Evolutionary conservation across 2,797 vertebrate species (phyloP), one percentile per base, ranked within the genome.

Genomic region (Clarias pachynema): DNA sequence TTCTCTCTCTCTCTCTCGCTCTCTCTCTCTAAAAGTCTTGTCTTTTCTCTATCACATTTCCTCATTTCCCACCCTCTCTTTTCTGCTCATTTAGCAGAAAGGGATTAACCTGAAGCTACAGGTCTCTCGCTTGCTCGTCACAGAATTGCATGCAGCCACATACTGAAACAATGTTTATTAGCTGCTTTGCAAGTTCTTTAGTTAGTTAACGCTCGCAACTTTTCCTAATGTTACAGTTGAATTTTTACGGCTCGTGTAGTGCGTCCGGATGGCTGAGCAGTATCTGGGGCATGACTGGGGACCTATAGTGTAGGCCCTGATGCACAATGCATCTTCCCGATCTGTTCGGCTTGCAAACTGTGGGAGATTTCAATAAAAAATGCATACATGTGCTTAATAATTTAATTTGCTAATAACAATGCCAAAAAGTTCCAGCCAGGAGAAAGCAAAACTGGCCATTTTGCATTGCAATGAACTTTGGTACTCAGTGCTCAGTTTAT

Each of bases 11-110:
- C 79, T 22, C 77, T 15, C 65, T 24, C 31, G 2, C 44, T 14
- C 49, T 53, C 34, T 16, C 31, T 84, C 40, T 70, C 53, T 78
- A 78, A 78, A 75, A 84, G 80, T 53, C 79, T 69, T 60, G 53
- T 86, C 79, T 81, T 75, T 88, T 72, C 69, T 70, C 81, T 68
- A 63, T 68, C 86, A 85, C 83, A 83, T 90, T 87, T 81, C 60
- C 85, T 88, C 88, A 90, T 87, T 84, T 85, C 79, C 88, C 84
- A 62, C 34, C 86, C 56, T 59, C 63, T 86, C 49, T 93, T 92
- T 92, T 92, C 91, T 91, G 94, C 93, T 93, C 91, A 93, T 91
- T 94, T 85, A 90, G 89, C 91, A 94, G 94, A 92, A 92, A 91
- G 93, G 93, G 92, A 94, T 95, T 95, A 94, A 94, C 94, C 92